Conservation (phyloP, 2,888 invertebrate species). For the Rhimphoctona megacephalus region DNA sequence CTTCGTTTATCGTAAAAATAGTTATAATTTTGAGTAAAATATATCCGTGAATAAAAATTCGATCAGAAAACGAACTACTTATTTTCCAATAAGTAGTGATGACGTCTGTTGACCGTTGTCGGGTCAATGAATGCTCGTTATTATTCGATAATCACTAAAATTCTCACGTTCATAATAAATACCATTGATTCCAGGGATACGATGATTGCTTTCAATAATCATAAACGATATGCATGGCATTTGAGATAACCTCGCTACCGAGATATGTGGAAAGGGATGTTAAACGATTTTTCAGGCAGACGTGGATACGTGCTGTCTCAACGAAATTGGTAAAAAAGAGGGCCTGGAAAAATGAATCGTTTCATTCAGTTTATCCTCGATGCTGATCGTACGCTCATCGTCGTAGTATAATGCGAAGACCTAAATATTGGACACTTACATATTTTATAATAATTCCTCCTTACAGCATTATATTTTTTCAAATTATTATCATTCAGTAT, state of each 20-base stretch:
- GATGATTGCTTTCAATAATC: constrained; percentile 18
- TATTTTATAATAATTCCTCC: background rate
- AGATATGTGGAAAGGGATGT: constrained; percentile 3
- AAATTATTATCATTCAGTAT: no score
- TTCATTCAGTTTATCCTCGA: constrained; percentile 43
- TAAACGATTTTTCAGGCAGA: background rate
- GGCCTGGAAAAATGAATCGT: constrained; percentile 38
- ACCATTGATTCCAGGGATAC: background rate
- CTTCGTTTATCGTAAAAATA: background rate
- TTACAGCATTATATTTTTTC: no score
- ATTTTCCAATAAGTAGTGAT: background rate
- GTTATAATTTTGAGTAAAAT: background rate
- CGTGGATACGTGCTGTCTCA: constrained; percentile 1
- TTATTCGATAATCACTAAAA: background rate
- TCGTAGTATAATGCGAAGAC: background rate
- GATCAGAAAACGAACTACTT: background rate
- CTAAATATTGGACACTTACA: background rate
- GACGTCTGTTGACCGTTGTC: constrained; percentile 4
- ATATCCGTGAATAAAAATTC: no score
- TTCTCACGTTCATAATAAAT: background rate
- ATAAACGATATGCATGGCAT: constrained; percentile 17
- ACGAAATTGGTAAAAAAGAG: constrained; percentile 18
- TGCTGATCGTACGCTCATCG: background rate
- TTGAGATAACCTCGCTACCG: constrained; percentile 14
- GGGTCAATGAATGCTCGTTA: background rate